Evolutionary conservation across 64 coral and sea anemone genomes (phyloP).

Genomic region (Stichodactyla helianthus): DNA sequence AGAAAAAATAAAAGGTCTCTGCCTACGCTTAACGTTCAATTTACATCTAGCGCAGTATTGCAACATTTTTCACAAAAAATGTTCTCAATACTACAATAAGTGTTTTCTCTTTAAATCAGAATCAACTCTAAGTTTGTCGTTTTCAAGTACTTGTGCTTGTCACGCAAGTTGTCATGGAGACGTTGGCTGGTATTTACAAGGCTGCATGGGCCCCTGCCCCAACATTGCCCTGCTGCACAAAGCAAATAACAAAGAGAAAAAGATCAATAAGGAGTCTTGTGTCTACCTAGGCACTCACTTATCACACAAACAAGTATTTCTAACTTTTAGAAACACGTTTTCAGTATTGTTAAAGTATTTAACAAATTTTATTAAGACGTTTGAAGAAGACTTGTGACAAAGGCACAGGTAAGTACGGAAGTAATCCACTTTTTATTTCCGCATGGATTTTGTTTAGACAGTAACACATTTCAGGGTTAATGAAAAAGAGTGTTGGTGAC

Average conservation of each 20-base stretch:
- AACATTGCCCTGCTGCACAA: neutral
- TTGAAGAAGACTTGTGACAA: no score
- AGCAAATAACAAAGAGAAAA: neutral
- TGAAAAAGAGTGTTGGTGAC: no score
- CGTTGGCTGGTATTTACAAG: neutral
- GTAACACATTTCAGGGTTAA: no score
- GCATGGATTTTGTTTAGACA: no score
- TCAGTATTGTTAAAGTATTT: no score
- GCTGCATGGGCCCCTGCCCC: conserved; percentile 8
- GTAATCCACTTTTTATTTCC: no score
- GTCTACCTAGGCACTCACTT: no score
- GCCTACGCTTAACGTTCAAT: neutral
- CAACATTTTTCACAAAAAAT: neutral
- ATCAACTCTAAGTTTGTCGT: neutral
- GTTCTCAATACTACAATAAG: neutral
- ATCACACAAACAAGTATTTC: neutral
- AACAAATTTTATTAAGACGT: no score
- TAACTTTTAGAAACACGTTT: no score
- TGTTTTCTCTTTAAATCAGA: neutral
- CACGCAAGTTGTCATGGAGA: neutral
- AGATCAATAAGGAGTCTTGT: neutral
- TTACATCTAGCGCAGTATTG: neutral
- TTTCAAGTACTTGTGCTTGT: neutral
- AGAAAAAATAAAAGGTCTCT: neutral
- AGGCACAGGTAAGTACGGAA: no score